Conservation (phyloP, 2,888 invertebrate species). For the Coenonympha arcania region DNA sequence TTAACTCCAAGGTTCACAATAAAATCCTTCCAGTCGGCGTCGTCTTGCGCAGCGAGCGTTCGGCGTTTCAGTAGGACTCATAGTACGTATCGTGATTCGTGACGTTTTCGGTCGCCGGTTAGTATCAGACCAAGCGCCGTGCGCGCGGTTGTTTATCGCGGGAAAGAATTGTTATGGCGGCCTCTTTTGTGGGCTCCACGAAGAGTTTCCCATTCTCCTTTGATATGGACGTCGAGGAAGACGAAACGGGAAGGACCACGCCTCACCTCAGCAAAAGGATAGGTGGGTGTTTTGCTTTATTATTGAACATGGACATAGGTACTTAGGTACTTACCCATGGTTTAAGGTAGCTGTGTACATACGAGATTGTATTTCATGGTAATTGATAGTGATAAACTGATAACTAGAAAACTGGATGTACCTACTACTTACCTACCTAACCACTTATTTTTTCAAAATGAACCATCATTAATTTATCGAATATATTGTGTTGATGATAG, state of each 20-base stretch:
- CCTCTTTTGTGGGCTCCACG: conserved; percentile 66
- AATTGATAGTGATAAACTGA: too few species aligned
- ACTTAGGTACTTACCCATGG: too few species aligned
- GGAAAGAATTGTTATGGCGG: conserved; percentile 49
- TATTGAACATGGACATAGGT: too few species aligned
- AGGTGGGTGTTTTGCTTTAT: conserved; percentile 46
- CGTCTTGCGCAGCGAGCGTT: conserved; percentile 4
- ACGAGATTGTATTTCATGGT: too few species aligned
- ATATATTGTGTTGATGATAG: too few species aligned
- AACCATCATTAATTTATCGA: too few species aligned
- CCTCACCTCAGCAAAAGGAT: conserved; percentile 55
- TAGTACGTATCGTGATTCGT: too few species aligned
- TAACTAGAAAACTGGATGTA: too few species aligned
- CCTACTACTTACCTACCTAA: too few species aligned
- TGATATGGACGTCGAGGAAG: conserved; percentile 63
- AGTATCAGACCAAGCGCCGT: conserved; percentile 1
- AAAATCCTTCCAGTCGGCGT: conserved; percentile 1
- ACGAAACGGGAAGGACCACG: conserved; percentile 45
- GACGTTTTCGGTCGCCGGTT: conserved; percentile 1
- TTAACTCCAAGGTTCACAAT: not conserved
- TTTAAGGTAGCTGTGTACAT: too few species aligned
- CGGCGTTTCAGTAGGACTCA: too few species aligned
- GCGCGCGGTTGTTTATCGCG: conserved; percentile 14
- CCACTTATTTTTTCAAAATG: too few species aligned
- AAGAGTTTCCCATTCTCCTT: conserved; percentile 70